Base-by-base conservation (phyloP, 2,888 invertebrate genomes). In the Brachyptera risi region DNA sequence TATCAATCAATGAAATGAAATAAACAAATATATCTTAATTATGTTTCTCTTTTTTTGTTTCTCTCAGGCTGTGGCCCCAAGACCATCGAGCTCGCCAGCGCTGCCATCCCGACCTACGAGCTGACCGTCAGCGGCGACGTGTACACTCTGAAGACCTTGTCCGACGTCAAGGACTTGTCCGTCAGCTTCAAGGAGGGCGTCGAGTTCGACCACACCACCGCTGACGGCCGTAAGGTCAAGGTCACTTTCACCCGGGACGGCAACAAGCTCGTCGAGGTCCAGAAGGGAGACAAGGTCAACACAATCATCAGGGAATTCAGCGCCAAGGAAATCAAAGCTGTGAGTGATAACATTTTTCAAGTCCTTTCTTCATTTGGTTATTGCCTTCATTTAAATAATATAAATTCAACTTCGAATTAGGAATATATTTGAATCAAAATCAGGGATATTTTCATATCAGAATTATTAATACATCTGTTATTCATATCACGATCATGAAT, bases 191-290 rank as follows among this genome's bases (percentile, higher is more conserved):
- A 87, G 73, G 83, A 90, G 26, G 90, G 88, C 2, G 88, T 89
- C 68, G 92, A 94, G 74, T 92, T 95, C 75, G 91, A 92, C 31
- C 92, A 95, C 75, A 90, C 90, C 68, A 93, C 95, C 17, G 84
- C 90, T 66, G 95, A 96, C 74, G 94, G 95, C 24, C 85, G 92
- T 64, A 90, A 88, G 76, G 92, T 93, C 59, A 82, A 76, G 68
- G 82, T 87, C 0, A 79, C 83, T 60, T 83, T 89, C 74, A 88
- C 85, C 7, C 77, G 90, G 68, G 90, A 94, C 4, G 93, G 90
- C 61, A 88, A 86, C 76, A 88, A 85, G 67, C 76, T 96, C 72
- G 83, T 84, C 67, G 94, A 95, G 73, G 80, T 86, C 49, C 95
- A 96, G 78, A 88, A 87, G 72, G 54, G 54, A 1, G 86, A 87